These are phyloP conservation scores for Malacosoma neustria DNA, from an alignment of 2,888 invertebrate species.

Conservation along the genomic window DNA sequence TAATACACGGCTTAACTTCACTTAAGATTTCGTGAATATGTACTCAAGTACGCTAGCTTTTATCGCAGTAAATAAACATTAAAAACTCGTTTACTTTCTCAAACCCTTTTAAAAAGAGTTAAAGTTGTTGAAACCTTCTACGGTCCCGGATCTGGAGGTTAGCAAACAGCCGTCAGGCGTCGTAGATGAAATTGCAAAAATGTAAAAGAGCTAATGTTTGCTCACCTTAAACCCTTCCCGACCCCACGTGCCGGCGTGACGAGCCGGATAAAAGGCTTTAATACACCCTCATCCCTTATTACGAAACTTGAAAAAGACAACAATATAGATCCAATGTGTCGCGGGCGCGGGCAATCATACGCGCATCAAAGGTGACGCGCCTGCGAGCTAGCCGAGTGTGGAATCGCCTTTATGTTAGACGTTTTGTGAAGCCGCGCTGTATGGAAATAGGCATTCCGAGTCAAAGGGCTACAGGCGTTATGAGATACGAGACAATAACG, in stretches of 20 bases:
- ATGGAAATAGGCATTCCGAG: conserved; percentile 40
- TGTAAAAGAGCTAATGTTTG: conserved; percentile 75
- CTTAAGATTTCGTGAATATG: conserved; percentile 34
- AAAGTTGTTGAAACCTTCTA: conserved; percentile 50
- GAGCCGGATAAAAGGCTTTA: conserved; percentile 76
- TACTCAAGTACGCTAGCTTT: conserved; percentile 21
- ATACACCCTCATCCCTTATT: conserved; percentile 76
- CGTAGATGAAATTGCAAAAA: conserved; percentile 73
- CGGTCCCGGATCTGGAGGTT: conserved; percentile 38
- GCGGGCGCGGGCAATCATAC: conserved; percentile 73
- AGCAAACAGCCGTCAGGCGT: conserved; percentile 62
- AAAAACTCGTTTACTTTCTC: conserved; percentile 52
- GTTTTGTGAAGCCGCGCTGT: conserved; percentile 53
- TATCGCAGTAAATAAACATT: conserved; percentile 41
- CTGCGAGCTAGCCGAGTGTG: conserved; percentile 63
- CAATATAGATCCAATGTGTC: conserved; percentile 75
- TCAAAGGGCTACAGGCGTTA: conserved; percentile 69
- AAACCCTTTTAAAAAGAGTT: conserved; percentile 56
- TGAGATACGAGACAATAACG: conserved; percentile 70
- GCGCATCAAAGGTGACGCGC: conserved; percentile 70
- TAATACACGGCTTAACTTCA: conserved; percentile 55
- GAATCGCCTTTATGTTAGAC: conserved; percentile 50
- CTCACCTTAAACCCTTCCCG: conserved; percentile 73
- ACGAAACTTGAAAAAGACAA: conserved; percentile 76
- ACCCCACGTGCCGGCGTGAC: conserved; percentile 68